Evolutionary conservation across 2,888 invertebrate species (phyloP), one percentile per base, ranked within the genome.

Genomic region (Falcaria lacertinaria): DNA sequence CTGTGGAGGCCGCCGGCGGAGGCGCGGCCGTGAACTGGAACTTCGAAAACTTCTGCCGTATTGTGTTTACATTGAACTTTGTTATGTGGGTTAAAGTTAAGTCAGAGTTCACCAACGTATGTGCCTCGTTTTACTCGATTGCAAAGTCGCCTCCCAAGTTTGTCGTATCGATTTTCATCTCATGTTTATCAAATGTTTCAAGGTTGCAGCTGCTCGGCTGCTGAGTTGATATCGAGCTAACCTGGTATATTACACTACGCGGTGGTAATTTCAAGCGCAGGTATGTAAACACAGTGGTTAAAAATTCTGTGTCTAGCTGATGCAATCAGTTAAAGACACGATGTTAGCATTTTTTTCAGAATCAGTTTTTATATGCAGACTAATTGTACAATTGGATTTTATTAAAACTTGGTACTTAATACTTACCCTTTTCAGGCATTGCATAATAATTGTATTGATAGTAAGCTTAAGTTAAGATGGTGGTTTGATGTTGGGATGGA

Each of bases 61-160:
- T 89, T 88, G 88, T 89, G 89, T 89, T 89, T 89, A 88, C 88
- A 88, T 86, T 86, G 80, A 89, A 89, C 89, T 89, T 88, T 86
- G 88, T 88, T 87, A 89, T 89, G 86, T 89, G 88, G 89, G 89
- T 89, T 89, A 89, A 89, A 89, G 89, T 89, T 84, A 88, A 89
- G 78, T 78, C 76, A 77, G 88, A 89, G 88, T 89, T 88, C 86
- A 80, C 70, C 71, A 70, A 68, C 83, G 85, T 87, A 80, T 87
- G 88, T 86, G 85, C 71, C 69, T 67, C 74, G 77, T 74, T 77
- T 76, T 69, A 72, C 81, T 82, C 81, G 70, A 84, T 86, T 80
- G 80, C 78, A 77, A 87, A 87, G 78, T 87, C 86, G 70, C 75
- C 75, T 82, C 74, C 74, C 76, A 84, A 86, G 77, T 86, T 84